Evolutionary conservation across 1,140 invertebrate species (phyloP), one percentile per base, ranked within the genome.

Genomic region (Akabosia matsudoensis): DNA sequence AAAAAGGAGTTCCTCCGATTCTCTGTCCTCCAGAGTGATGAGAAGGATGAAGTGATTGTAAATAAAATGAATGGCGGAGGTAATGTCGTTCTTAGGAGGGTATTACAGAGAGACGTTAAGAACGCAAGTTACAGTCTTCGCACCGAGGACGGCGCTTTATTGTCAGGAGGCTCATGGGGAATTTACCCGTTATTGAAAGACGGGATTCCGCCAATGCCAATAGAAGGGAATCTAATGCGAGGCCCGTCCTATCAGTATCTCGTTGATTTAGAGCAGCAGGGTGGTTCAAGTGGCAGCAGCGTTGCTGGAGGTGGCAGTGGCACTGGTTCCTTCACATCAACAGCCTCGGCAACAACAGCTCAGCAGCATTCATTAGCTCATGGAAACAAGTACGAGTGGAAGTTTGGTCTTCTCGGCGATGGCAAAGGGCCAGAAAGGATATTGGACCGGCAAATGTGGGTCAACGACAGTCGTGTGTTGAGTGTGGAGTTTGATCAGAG

Each of bases 401-500:
- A 76, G 56, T 80, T 73, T 33, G 71, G 75, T 18, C 54, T 80
- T 2, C 34, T 81, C 7, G 79, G 79, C 18, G 80, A 77, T 70
- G 73, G 37, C 22, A 70, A 75, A 30, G 73, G 70, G 31, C 56
- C 73, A 34, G 79, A 82, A 28, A 73, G 77, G 52, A 76, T 78
- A 54, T 52, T 82, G 16, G 81, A 82, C 61, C 78, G 81, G 1
- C 79, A 82, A 74, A 75, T 82, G 33, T 82, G 77, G 79, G 78
- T 82, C 1, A 96, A 96, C 82, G 89, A 91, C 74, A 90, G 91
- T 16, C 88, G 91, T 78, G 89, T 97, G 0, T 87, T 97, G 30
- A 92, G 93, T 0, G 90, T 97, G 45, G 93, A 97, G 84, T 97
- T 95, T 83, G 93, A 97, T 83, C 92, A 96, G 82, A 92, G 91